phyloP scores from a whole-genome alignment of 2,888 invertebrate species.

The Craniophora ligustri region DNA sequence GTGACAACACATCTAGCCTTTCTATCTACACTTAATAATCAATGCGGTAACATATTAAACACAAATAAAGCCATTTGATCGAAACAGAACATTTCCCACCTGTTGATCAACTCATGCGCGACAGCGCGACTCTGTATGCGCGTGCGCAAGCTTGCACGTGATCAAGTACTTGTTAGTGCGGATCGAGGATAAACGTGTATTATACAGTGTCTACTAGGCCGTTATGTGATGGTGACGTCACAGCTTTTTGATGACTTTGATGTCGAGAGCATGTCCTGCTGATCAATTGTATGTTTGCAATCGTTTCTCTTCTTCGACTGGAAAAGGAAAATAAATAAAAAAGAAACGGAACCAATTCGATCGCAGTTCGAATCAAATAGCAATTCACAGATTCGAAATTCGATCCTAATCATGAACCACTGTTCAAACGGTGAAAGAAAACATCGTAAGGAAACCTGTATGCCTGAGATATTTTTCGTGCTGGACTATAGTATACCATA shows the following conservation, averaged over 20 bases:
- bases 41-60: slow-evolving; percentile 33
- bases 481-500: no score
- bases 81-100: slow-evolving; percentile 36
- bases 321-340: no score
- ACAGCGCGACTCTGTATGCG: slow-evolving; percentile 46
- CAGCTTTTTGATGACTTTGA: slow-evolving; percentile 6
- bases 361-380: no score
- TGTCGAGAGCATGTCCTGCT: no score
- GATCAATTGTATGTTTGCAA: no score
- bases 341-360: no score
- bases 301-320: no score
- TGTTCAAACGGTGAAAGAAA: no score
- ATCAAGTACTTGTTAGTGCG: slow-evolving; percentile 5
- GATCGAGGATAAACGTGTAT: slow-evolving; percentile 36
- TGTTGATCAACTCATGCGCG: slow-evolving; percentile 35
- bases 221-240: slow-evolving; percentile 26
- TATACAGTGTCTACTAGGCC: slow-evolving; percentile 5
- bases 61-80: slow-evolving; percentile 33
- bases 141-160: slow-evolving; percentile 36
- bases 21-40: slow-evolving; percentile 18
- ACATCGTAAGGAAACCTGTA: no score
- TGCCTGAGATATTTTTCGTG: no score
- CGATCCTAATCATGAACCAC: no score
- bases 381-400: no score
- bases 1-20: neutral